These are phyloP conservation scores for Bos indicus DNA, from an alignment of 2,113 vertebrate species.

Conservation along the genomic window DNA sequence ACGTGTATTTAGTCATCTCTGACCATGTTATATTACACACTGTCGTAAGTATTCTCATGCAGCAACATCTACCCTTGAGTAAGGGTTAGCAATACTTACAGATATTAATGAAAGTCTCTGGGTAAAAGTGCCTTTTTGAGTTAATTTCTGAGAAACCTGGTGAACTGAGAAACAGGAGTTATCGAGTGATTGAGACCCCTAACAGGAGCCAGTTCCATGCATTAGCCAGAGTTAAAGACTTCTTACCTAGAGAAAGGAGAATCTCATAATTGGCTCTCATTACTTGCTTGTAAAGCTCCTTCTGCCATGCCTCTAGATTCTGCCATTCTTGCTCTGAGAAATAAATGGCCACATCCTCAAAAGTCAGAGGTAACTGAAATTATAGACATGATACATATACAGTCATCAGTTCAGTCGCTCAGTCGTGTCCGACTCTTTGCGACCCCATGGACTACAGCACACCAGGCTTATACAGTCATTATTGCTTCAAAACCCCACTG, in stretches of 20 bases:
- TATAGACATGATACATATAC: not conserved
- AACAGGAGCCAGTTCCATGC: not conserved
- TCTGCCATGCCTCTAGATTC: constrained; percentile 55
- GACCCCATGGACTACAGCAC: not conserved
- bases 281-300: constrained; percentile 57
- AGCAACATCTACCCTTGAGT: not conserved
- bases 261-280: constrained; percentile 65
- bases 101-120: not conserved
- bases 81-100: not conserved
- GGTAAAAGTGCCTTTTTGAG: not conserved
- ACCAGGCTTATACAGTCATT: not conserved
- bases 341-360: constrained; percentile 67
- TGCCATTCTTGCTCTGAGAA: constrained; percentile 68
- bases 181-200: not conserved
- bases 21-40: not conserved
- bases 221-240: not conserved
- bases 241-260: constrained; percentile 66
- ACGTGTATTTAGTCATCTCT: not conserved
- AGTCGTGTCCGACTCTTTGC: rapidly evolving
- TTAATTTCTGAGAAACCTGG: not conserved
- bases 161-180: not conserved
- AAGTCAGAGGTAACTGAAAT: constrained; percentile 58
- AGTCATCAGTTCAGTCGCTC: not conserved
- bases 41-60: not conserved
- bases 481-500: not conserved